Evolutionary conservation across 2,888 invertebrate genomes (phyloP).

Genomic region (Ditula angustiorana): DNA sequence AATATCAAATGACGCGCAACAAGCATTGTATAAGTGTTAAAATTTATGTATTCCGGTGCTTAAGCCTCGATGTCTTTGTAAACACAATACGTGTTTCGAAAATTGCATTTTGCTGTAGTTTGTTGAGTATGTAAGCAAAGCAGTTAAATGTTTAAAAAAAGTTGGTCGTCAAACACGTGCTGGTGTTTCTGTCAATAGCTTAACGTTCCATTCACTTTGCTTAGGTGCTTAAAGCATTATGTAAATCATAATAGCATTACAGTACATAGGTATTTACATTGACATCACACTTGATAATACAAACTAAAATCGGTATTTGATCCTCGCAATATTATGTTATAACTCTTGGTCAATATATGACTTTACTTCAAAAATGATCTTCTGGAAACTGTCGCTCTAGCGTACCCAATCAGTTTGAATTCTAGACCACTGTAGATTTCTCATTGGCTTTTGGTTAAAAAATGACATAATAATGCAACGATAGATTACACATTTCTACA

Average conservation of each 20-base stretch:
- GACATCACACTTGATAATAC: neutral
- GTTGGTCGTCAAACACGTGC: conserved; percentile 3
- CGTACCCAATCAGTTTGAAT: neutral
- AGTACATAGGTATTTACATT: neutral
- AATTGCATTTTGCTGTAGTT: conserved; percentile 10
- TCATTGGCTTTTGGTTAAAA: no score
- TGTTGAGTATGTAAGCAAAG: neutral
- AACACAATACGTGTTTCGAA: conserved; percentile 19
- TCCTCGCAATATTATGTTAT: no score
- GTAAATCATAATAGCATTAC: neutral
- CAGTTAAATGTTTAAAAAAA: conserved; percentile 2
- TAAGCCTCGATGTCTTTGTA: conserved; percentile 5
- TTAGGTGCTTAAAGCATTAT: neutral
- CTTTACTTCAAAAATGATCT: no score
- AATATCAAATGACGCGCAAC: conserved; percentile 6
- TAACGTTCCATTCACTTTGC: neutral
- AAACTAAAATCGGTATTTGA: neutral
- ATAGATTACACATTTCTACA: no score
- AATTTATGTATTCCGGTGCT: conserved; percentile 24
- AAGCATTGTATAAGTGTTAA: conserved; percentile 29
- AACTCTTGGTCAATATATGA: no score
- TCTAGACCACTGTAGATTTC: no score
- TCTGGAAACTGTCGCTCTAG: no score
- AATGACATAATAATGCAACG: no score
- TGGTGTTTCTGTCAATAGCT: neutral